phyloP scores from a whole-genome alignment of 2,888 invertebrate genomes.

The Scaptomyza cyrtandrae region DNA sequence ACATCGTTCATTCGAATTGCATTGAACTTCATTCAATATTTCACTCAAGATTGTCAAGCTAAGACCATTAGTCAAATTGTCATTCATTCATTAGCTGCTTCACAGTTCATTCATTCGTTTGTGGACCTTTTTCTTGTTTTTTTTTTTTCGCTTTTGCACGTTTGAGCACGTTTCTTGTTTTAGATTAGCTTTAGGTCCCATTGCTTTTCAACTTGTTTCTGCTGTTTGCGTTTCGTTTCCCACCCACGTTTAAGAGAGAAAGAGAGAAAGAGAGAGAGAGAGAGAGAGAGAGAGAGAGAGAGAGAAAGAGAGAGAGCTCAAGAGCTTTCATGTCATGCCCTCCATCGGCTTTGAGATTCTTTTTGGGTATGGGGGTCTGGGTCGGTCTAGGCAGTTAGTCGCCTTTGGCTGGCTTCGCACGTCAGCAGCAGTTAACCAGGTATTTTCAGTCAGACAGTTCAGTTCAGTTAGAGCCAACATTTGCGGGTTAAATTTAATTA shows the following conservation, averaged over 20 bases:
- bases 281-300: background rate
- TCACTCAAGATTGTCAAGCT: slow-evolving; percentile 33
- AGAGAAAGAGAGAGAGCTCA: slow-evolving; percentile 19
- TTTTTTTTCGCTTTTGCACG: slow-evolving; percentile 53
- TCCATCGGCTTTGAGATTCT: slow-evolving; percentile 26
- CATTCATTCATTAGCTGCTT: slow-evolving; percentile 58
- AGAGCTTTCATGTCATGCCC: slow-evolving; percentile 71
- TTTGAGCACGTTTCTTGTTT: slow-evolving; percentile 59
- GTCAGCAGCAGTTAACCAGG: slow-evolving; percentile 15
- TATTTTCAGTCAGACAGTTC: slow-evolving; percentile 19
- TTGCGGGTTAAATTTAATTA: slow-evolving; percentile 76
- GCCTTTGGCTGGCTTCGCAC: slow-evolving; percentile 57
- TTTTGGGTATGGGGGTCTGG: slow-evolving; percentile 3
- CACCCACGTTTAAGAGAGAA: slow-evolving; percentile 1
- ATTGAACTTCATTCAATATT: slow-evolving; percentile 54
- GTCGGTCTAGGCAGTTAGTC: slow-evolving; percentile 26
- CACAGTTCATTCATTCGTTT: slow-evolving; percentile 55
- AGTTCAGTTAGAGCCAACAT: slow-evolving; percentile 63
- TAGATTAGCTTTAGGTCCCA: slow-evolving; percentile 17
- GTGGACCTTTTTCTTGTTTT: slow-evolving; percentile 12
- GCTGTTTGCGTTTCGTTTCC: slow-evolving; percentile 4
- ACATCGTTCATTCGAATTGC: slow-evolving; percentile 21
- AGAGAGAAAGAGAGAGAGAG: slow-evolving; percentile 40
- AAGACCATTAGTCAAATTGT: slow-evolving; percentile 49
- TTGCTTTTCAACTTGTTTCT: slow-evolving; percentile 8